Base-by-base conservation (phyloP, 1,140 invertebrate genomes). In the Sitobion miscanthi region DNA sequence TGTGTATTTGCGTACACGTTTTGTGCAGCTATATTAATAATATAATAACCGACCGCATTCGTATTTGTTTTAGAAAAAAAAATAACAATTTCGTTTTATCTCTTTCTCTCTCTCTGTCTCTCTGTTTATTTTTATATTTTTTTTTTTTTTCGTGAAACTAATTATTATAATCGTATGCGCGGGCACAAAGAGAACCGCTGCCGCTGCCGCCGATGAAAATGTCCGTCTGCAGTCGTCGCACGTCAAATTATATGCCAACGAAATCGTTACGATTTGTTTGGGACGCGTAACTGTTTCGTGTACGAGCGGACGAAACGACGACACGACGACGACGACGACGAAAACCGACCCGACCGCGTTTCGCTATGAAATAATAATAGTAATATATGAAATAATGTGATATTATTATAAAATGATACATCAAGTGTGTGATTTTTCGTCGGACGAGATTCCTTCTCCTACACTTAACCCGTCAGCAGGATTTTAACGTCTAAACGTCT, bases 231-330 rank as follows among this genome's bases (percentile, higher is more conserved):
- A 30, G 90, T 92, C 90, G 25, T 83, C 90, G 69, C 69, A 47
- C n/a, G 52, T 83, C 91, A 92, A 77, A 52, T 82, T 47, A 54
- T 49, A 52, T 52, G 35, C 52, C 38, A 93, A 93, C 62, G 38
- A 93, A 86, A 93, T 93, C 49, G 45, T 93, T 85, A 85, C 57
- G 91, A 86, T 93, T 93, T 83, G 47, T n/a, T 92, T 83, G 69
- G 83, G 54, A 83, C 42, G 30, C 69, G 45, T 92, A 92, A 92
- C 77, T 92, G 69, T 82, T 52, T 82, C 57, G 82, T 35, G 5
- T 17, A 82, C 45, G 21, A 35, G 42, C 91, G n/a, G n/a, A n/a
- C 30, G 62, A 20, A 35, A 77, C 62, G 30, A 77, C n/a, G 62
- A 11, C 20, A 52, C 82, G 77, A 49, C 47, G 35, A 83, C 45